These are phyloP conservation scores for Cuculus canorus DNA, from an alignment of 2,797 vertebrate genomes.

Conservation along the genomic window DNA sequence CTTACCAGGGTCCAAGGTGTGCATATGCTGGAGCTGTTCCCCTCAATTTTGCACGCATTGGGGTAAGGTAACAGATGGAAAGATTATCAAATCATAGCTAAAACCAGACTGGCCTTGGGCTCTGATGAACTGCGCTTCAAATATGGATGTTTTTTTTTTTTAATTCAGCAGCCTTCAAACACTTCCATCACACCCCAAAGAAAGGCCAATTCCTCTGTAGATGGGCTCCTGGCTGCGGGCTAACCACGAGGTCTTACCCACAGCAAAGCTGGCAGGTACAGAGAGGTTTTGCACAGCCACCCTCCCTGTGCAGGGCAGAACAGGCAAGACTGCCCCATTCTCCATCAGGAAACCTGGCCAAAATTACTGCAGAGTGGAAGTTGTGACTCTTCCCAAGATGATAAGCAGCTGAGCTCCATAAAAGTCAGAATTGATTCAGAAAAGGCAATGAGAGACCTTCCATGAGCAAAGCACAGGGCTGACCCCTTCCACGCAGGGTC, in stretches of 20 bases:
- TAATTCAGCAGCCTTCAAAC: neutral
- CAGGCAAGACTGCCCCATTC: neutral
- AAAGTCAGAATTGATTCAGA: neutral
- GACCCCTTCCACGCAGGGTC: neutral
- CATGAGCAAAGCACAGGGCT: neutral
- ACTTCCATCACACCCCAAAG: neutral
- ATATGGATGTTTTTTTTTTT: neutral
- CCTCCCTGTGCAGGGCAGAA: neutral
- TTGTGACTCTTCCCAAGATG: neutral
- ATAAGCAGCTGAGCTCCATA: neutral
- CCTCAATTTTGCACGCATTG: neutral
- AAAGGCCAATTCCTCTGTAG: neutral
- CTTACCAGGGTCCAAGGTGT: neutral
- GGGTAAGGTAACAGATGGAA: neutral
- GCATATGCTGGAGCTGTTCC: fast-evolving
- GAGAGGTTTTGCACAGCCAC: neutral
- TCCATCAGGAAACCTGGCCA: neutral
- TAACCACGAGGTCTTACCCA: neutral
- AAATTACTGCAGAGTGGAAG: neutral
- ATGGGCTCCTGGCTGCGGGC: neutral
- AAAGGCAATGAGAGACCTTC: neutral
- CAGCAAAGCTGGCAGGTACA: neutral
- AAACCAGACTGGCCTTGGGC: neutral
- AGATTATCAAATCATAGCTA: neutral
- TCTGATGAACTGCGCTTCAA: neutral